Conservation (phyloP, 2,113 vertebrate species). For the Lucifuga dentata region DNA sequence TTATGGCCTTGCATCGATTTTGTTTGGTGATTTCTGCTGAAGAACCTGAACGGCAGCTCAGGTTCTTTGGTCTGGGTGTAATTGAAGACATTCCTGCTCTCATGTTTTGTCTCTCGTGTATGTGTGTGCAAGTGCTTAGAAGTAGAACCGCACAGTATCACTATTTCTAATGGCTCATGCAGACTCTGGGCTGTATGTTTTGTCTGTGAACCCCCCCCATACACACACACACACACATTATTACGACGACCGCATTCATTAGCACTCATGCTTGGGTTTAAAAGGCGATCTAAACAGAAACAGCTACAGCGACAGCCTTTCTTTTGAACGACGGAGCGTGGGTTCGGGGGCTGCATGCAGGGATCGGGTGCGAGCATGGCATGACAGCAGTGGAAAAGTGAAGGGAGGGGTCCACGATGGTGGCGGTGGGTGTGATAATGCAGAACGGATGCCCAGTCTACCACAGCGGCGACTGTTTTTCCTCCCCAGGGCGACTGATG, state of each 20-base stretch:
- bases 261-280: constrained; percentile 20
- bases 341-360: constrained; percentile 49
- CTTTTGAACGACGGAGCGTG: constrained; percentile 24
- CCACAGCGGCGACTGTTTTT: constrained; percentile 50
- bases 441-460: constrained; percentile 61
- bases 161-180: constrained; percentile 46
- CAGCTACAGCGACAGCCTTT: neutral
- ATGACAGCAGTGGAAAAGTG: constrained; percentile 36
- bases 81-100: neutral
- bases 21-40: neutral
- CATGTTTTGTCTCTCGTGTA: constrained; percentile 6
- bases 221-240: too few species aligned
- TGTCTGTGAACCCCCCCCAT: constrained; percentile 37
- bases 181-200: constrained; percentile 37
- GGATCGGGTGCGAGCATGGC: constrained; percentile 53
- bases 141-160: constrained; percentile 15
- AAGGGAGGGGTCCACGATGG: neutral
- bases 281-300: constrained; percentile 4
- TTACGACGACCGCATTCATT: constrained; percentile 40
- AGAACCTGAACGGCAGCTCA: too few species aligned
- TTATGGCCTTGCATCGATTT: constrained; percentile 15
- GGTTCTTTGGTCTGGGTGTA: too few species aligned
- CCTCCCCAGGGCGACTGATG: constrained; percentile 70
- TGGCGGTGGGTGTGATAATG: constrained; percentile 56
- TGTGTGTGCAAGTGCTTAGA: constrained; percentile 24